Evolutionary conservation across 2,113 vertebrate genomes (phyloP).

Genomic region (Crotophaga sulcirostris): DNA sequence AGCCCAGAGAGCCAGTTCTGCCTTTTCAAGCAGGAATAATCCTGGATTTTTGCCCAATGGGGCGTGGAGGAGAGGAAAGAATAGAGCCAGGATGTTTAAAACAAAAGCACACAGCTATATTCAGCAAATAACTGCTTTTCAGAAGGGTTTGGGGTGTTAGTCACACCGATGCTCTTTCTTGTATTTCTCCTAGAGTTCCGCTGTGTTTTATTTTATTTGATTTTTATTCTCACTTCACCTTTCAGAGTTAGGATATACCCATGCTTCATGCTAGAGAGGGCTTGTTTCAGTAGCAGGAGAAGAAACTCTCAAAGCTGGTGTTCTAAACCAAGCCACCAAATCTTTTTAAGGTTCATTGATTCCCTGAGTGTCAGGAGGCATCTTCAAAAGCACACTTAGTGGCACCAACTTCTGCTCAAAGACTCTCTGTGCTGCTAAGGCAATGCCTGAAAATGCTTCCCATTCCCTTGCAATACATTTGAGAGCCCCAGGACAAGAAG

Average conservation of each 20-base stretch:
- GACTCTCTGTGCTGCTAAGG: neutral
- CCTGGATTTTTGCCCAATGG: neutral
- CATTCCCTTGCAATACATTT: neutral
- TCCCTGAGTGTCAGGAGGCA: neutral
- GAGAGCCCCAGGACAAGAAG: neutral
- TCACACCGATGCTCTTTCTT: neutral
- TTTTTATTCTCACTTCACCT: neutral
- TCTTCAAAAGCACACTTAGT: neutral
- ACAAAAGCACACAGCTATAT: neutral
- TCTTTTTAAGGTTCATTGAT: neutral
- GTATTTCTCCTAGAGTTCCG: neutral
- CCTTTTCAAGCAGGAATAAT: neutral
- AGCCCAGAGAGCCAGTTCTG: neutral
- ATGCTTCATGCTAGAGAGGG: neutral
- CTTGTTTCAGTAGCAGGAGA: neutral
- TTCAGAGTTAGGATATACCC: neutral
- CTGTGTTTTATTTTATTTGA: neutral
- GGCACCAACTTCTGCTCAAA: neutral
- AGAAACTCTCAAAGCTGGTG: neutral
- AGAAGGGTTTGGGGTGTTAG: neutral
- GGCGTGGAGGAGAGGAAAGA: neutral
- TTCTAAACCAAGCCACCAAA: neutral
- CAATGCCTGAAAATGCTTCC: neutral
- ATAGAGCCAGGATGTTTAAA: neutral
- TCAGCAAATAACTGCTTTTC: neutral